Base-by-base conservation (phyloP, 2,797 vertebrate genomes). In the Monodelphis domestica region DNA sequence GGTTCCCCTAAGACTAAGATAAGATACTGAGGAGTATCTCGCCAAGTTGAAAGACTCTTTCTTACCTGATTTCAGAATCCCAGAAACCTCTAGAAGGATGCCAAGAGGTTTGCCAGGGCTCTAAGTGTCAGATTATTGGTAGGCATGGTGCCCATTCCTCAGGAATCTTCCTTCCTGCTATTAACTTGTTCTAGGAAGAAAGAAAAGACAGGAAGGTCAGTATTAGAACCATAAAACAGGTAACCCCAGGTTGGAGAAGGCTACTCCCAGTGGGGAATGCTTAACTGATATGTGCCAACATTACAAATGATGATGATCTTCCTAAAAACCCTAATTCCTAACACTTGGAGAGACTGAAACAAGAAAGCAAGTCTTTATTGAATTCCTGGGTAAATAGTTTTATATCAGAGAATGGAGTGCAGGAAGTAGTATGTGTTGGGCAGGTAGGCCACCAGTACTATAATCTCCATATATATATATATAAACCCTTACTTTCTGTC, bases 11-110 rank as follows among this genome's bases (percentile, higher is more conserved):
- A 78, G 21, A 24, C 38, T 15, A 15, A 84, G n/a, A 50, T 38
- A 84, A 84, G 21, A 26, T 21, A 3, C 7, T 50, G 70, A 84
- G 70, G 70, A 21, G 24, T 26, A 50, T 84, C 17, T 38, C 38
- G 12, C 21, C 10, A 84, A 84, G 38, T 38, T 50, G 70, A 26
- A 38, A 84, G 38, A 84, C 70, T 45, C 38, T 30, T 11, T 78
- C 70, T 84, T 97, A 97, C 97, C 97, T 97, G 95, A 91, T 89
- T 96, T 89, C 88, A 91, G 78, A 84, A 90, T 96, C 59, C 95
- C 70, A 95, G 89, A 70, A 95, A 95, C n/a, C 24, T 91, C n/a
- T 54, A 91, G 90, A 84, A 91, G 29, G 54, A 38, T 54, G 2
- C 59, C 21, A 45, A 45, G 88, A 94, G 90, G 91, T 93, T 91